phyloP scores from a whole-genome alignment of 2,888 invertebrate species.

The Drosophila borborema region DNA sequence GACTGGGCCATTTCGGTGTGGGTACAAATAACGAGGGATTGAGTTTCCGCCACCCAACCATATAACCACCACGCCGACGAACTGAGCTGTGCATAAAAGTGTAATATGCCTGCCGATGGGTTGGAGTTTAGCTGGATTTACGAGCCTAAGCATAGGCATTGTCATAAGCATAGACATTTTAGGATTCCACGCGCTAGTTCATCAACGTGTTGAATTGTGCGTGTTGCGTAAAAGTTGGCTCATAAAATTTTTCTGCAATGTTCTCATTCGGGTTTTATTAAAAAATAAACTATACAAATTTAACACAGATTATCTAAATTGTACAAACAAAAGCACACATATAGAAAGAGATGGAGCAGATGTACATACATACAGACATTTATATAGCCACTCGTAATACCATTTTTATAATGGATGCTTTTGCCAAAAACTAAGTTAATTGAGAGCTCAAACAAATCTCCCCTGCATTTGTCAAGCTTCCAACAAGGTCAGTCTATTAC shows the following conservation, averaged over 20 bases:
- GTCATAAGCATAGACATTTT: slow-evolving; percentile 25
- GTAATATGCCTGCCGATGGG: slow-evolving; percentile 51
- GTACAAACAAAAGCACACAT: slow-evolving; percentile 48
- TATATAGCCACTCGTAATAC: neutral
- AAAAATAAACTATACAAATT: slow-evolving; percentile 81
- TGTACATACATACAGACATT: slow-evolving; percentile 9
- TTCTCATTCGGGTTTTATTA: slow-evolving; percentile 63
- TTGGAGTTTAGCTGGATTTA: slow-evolving; percentile 61
- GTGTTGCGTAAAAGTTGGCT: slow-evolving; percentile 60
- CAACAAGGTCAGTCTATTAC: neutral
- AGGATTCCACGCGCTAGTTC: slow-evolving; percentile 50
- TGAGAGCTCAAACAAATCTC: slow-evolving; percentile 26
- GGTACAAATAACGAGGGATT: neutral
- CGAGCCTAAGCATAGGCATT: slow-evolving; percentile 40
- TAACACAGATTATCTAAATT: slow-evolving; percentile 74
- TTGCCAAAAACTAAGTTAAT: slow-evolving; percentile 3
- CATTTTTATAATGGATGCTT: neutral
- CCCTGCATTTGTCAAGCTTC: slow-evolving; percentile 2
- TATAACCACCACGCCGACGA: neutral
- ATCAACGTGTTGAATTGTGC: slow-evolving; percentile 72
- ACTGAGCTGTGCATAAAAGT: slow-evolving; percentile 55
- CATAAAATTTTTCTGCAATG: slow-evolving; percentile 66
- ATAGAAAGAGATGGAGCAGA: slow-evolving; percentile 22
- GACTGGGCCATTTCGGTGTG: neutral
- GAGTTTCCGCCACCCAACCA: neutral